phyloP scores from a whole-genome alignment of 2,888 invertebrate genomes.

The Eumacrocentrus americanus region DNA sequence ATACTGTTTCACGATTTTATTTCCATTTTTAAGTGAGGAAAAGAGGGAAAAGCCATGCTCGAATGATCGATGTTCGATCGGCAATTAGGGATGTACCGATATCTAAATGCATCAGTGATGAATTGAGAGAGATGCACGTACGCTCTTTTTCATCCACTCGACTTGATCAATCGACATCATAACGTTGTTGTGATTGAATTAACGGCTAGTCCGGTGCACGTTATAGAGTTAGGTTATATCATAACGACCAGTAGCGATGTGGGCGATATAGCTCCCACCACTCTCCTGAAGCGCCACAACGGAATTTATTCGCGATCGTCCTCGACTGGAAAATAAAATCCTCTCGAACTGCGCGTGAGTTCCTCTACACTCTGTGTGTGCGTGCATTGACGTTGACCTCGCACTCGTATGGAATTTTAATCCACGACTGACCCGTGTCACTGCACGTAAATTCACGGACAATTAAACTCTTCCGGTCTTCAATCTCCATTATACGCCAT shows the following conservation, averaged over 20 bases:
- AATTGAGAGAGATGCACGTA: slow-evolving; percentile 32
- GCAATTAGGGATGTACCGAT: not conserved
- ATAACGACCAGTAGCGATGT: slow-evolving; percentile 23
- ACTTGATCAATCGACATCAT: slow-evolving; percentile 38
- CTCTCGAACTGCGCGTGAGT: slow-evolving; percentile 29
- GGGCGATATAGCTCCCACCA: too few relatives aligned
- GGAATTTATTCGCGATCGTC: slow-evolving; percentile 37
- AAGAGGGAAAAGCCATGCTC: too few relatives aligned
- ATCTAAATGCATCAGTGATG: slow-evolving; percentile 8
- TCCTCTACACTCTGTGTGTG: slow-evolving; percentile 18
- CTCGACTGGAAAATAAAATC: slow-evolving; percentile 30
- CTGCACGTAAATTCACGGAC: slow-evolving; percentile 38
- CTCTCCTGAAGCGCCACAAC: not conserved
- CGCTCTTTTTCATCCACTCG: slow-evolving; percentile 1
- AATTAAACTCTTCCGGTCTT: slow-evolving; percentile 44
- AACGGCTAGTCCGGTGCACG: slow-evolving; percentile 35
- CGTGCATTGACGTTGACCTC: slow-evolving; percentile 8
- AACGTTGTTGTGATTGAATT: slow-evolving; percentile 40
- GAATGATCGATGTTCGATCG: too few relatives aligned
- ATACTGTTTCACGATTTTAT: not conserved
- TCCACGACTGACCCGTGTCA: slow-evolving; percentile 37
- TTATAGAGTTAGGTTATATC: slow-evolving; percentile 27
- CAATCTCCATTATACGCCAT: slow-evolving; percentile 39
- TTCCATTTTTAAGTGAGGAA: too few relatives aligned
- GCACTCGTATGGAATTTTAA: slow-evolving; percentile 38